Conservation (phyloP, 2,888 invertebrate genomes). For the Nesidiocoris tenuis region DNA sequence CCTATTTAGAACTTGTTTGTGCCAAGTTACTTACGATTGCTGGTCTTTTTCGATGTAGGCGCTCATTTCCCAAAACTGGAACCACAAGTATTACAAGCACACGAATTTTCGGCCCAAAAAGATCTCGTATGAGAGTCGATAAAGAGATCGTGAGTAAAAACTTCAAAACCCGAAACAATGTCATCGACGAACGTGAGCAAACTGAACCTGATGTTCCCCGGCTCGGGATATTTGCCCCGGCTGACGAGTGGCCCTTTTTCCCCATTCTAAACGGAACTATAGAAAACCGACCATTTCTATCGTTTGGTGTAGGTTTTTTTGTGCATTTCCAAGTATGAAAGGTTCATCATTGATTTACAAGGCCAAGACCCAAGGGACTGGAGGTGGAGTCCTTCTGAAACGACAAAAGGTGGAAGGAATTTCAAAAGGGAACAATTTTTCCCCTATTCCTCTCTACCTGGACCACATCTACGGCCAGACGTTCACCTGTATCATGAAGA, state of each 20-base stretch:
- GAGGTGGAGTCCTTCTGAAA: not conserved
- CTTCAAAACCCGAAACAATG: not conserved
- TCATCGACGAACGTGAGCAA: not conserved
- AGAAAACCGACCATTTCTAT: not conserved
- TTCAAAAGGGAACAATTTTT: not conserved
- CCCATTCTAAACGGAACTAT: not conserved
- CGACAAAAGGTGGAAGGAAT: not conserved
- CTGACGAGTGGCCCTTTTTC: not conserved
- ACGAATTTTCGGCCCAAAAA: no score
- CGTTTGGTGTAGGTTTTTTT: not conserved
- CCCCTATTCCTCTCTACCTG: not conserved
- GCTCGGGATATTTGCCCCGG: not conserved
- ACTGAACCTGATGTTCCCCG: not conserved
- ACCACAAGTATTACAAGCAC: not conserved
- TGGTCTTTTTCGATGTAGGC: not conserved
- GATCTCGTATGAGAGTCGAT: no score
- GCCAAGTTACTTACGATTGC: no score
- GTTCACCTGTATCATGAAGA: not conserved
- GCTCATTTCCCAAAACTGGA: not conserved
- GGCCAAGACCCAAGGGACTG: not conserved
- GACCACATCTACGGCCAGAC: slow-evolving; percentile 14
- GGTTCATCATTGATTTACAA: not conserved
- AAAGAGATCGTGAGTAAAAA: no score
- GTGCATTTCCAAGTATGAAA: no score
- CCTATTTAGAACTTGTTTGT: no score